Evolutionary conservation across 2,113 vertebrate genomes (phyloP).

Genomic region (Cygnus buccinator): DNA sequence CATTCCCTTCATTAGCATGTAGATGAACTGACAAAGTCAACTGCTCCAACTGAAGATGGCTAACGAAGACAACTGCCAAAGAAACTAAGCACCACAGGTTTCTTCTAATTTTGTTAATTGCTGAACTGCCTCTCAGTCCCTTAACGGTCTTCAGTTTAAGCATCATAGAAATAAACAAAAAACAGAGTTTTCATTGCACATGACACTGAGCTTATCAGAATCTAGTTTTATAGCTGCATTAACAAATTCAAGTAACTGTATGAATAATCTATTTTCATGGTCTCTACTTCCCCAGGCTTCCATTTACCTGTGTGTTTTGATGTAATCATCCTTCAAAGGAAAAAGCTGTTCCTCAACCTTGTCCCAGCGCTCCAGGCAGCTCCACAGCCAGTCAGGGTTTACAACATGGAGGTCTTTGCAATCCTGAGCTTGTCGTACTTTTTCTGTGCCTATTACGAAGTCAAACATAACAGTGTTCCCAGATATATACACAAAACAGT

Average conservation of each 20-base stretch:
- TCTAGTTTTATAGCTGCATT: not conserved
- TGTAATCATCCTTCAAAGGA: slow-evolving; percentile 89
- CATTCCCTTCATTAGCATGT: not conserved
- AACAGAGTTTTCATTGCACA: accelerated
- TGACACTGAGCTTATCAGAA: not conserved
- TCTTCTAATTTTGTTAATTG: not conserved
- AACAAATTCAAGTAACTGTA: not conserved
- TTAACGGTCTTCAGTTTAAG: not conserved
- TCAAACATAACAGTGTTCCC: not conserved
- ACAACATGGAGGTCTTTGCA: slow-evolving; percentile 91
- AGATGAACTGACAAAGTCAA: not conserved
- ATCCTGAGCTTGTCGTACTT: slow-evolving; percentile 92
- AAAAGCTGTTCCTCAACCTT: slow-evolving; percentile 93
- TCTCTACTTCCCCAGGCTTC: not conserved
- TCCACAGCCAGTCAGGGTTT: slow-evolving; percentile 97
- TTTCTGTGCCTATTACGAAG: slow-evolving; percentile 88
- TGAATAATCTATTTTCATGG: not conserved
- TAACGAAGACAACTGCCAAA: not conserved
- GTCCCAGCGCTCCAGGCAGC: slow-evolving; percentile 97
- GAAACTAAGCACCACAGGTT: not conserved
- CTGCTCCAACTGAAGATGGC: not conserved
- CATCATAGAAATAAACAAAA: not conserved
- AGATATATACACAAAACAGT: not conserved
- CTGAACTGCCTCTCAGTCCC: not conserved
- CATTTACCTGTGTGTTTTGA: slow-evolving; percentile 83